A percentile compares a stretch with the other conserved stretches of the same genome.
Conservation (phyloP, 2,797 vertebrate genomes). For the Myripristis jacobus region DNA sequence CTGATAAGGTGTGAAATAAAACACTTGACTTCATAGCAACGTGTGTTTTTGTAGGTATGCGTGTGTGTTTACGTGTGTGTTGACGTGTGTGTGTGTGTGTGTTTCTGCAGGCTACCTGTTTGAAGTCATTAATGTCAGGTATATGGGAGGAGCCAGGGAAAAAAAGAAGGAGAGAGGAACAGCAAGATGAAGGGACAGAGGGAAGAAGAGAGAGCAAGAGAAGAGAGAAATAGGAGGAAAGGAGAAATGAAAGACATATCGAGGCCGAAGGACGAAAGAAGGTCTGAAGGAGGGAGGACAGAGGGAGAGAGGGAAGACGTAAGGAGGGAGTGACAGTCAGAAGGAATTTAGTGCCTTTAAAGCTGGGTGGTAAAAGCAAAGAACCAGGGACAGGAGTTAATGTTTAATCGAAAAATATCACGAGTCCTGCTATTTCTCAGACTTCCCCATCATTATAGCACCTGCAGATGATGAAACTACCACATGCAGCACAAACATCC, state of each 20-base stretch:
- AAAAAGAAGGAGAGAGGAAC: neutral
- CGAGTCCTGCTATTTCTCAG: constrained; percentile 41
- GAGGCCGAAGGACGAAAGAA: too few relatives aligned
- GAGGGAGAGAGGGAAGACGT: constrained; percentile 1
- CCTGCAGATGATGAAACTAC: constrained; percentile 16
- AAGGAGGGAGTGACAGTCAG: constrained; percentile 17
- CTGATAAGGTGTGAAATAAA: constrained; percentile 76
- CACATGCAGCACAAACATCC: constrained; percentile 31
- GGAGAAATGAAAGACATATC: neutral
- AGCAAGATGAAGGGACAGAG: neutral
- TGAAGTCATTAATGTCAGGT: constrained; percentile 9
- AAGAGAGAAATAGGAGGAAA: constrained; percentile 6
- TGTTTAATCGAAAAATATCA: constrained; percentile 66
- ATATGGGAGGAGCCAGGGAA: neutral
- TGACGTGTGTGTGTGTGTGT: neutral
- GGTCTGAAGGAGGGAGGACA: neutral
- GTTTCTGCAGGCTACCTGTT: neutral
- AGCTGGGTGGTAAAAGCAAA: constrained; percentile 57
- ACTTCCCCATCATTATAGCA: constrained; percentile 33
- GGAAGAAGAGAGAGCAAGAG: constrained; percentile 8
- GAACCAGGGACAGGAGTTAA: constrained; percentile 66
- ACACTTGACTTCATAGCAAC: constrained; percentile 25
- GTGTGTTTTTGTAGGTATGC: constrained; percentile 17
- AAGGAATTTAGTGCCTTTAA: constrained; percentile 67
- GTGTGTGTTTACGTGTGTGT: constrained; percentile 19